Base-by-base conservation (phyloP, 2,113 vertebrate species). In the Pseudolaguvia tuberculata region DNA sequence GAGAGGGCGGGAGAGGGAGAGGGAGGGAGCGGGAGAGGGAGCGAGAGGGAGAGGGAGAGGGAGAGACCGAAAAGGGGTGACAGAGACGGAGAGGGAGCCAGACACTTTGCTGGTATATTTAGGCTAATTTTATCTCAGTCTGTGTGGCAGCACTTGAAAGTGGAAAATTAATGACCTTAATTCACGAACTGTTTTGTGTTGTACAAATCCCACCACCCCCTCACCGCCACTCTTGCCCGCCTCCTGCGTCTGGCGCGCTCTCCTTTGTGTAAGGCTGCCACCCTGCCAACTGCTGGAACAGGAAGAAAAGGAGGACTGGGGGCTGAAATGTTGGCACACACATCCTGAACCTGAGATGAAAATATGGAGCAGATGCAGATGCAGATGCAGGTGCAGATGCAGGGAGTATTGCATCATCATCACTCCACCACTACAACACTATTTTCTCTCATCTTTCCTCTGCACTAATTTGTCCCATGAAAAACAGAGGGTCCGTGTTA, bases 81-180 rank as follows among this genome's bases (percentile, higher is more conserved):
- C n/a, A n/a, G 87, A 88, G 88, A 84, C 87, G 88, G 93, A 92
- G 92, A 92, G 93, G 95, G 94, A 95, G 93, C 94, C 92, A 89
- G 93, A 97, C 97, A 99, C 94, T 98, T 98, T 91, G 91, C 91
- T 86, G 88, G 94, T 97, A 98, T 98, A 97, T 97, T 98, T 99
- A 98, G 97, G 94, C 95, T 96, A 95, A 98, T 96, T 98, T 98
- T 98, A 98, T 99, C 96, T 98, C 93, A 90, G 93, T 97, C 95
- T 97, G 95, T 96, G 95, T 96, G 97, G 95, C 95, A 96, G 96
- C 94, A 95, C 95, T 97, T 96, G 95, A 95, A 99, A 97, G 95
- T 94, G 94, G 94, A 95, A 98, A 99, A 99, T 99, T 96, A 99
- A 99, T 99, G 95, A 98, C 97, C 96, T 99, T 99, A 97, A 98